Evolutionary conservation across 1,140 invertebrate genomes (phyloP).

Genomic region (Centruroides sculpturatus): DNA sequence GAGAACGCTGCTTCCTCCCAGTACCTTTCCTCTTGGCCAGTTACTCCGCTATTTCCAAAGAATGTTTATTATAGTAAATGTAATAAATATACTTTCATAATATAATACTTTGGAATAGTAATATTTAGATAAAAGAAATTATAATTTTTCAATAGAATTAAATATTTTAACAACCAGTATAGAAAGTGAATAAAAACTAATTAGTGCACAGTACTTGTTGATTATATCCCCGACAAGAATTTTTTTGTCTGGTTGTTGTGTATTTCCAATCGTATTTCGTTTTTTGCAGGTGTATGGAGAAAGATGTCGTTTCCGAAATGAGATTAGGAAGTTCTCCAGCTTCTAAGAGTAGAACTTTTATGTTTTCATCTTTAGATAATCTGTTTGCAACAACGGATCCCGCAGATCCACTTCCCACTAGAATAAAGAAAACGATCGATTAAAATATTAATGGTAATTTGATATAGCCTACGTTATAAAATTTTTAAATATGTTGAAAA

Average conservation of each 20-base stretch:
- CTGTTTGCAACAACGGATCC: slow-evolving; percentile 82
- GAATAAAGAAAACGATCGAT: too few species aligned
- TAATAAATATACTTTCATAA: too few species aligned
- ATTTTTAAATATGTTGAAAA: too few species aligned
- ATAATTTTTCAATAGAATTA: too few species aligned
- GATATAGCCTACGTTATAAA: too few species aligned
- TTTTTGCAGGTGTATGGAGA: slow-evolving; percentile 68
- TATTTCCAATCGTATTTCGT: slow-evolving; percentile 83
- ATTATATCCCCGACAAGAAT: slow-evolving; percentile 53
- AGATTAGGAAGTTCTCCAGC: slow-evolving; percentile 79
- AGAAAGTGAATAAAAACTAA: too few species aligned
- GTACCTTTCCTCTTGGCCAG: slow-evolving; percentile 6
- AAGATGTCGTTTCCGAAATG: slow-evolving; percentile 66
- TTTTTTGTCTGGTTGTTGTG: slow-evolving; percentile 71
- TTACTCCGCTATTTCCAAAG: too few species aligned
- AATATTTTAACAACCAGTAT: too few species aligned
- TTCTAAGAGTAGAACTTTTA: slow-evolving; percentile 57
- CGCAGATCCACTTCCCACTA: slow-evolving; percentile 76
- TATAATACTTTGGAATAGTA: too few species aligned
- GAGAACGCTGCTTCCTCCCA: slow-evolving; percentile 69
- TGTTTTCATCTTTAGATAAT: slow-evolving; percentile 48
- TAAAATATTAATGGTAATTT: too few species aligned
- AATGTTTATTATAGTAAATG: too few species aligned
- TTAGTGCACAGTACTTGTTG: slow-evolving; percentile 21
- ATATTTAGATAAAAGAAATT: too few species aligned